Base-by-base conservation (phyloP, 1,140 invertebrate genomes). In the Dendrolimus kikuchii region DNA sequence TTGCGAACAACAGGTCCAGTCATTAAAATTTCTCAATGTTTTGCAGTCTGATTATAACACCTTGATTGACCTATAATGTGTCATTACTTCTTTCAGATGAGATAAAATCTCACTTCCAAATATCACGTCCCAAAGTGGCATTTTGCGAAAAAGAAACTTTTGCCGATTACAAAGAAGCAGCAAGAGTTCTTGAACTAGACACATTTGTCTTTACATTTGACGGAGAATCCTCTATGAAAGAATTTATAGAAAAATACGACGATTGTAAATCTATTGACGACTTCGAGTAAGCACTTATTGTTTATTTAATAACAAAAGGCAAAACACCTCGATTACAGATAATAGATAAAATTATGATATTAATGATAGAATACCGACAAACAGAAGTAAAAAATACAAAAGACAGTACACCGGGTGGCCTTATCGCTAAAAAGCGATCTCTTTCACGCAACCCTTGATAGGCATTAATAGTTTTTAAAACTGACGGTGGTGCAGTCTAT, bases 71-170 rank as follows among this genome's bases (percentile, higher is more conserved):
- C 3, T 23, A 23, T 23, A 23, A 23, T 23, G 23, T 23, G 23
- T 23, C 23, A 23, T 23, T 23, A 3, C 23, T 23, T 23, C 23
- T 23, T 23, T 23, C 46, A 48, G 46, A 38, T 38, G 46, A 48
- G 5, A 48, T 48, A 7, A 48, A 48, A 37, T 36, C 36, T 38
- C 46, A 48, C 7, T 48, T 48, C 6, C 8, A 38, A 37, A 6
- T 48, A 38, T 48, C 7, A 38, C 6, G n/a, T 38, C 46, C 46
- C 7, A 48, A 48, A 38, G 23, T 48, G 39, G 46, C 38, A 6
- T 48, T 48, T 38, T 48, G 46, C 38, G 37, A 48, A 2, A 48
- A 48, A 38, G 46, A 48, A 38, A 36, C 4, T 6, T 7, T 48
- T 10, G 0, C 4, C 38, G 46, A 48, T 38, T 38, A 48, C 39